These are phyloP conservation scores for Oostethus manadensis DNA, from an alignment of 2,113 vertebrate species.

Conservation along the genomic window DNA sequence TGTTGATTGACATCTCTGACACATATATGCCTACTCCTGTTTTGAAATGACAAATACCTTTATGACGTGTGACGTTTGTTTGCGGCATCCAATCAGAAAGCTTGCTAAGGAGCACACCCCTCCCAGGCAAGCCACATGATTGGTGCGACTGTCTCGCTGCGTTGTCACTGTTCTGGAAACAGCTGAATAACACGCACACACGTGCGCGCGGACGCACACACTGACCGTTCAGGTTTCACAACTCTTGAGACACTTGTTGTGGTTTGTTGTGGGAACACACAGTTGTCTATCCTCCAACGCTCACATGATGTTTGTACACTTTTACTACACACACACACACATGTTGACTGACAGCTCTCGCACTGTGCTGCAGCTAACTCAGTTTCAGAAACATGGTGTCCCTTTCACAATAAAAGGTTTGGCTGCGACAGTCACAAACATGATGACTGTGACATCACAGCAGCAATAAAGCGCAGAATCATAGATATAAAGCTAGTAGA, in stretches of 20 bases:
- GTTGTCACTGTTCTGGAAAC: background rate
- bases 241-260: constrained; percentile 33
- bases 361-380: no score
- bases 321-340: background rate
- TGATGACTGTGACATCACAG: no score
- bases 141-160: background rate
- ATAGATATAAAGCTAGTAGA: no score
- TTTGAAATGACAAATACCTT: background rate
- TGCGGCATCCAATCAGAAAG: background rate
- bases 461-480: no score
- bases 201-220: background rate
- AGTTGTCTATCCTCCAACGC: constrained; percentile 3
- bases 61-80: background rate
- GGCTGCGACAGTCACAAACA: no score
- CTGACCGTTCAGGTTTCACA: constrained; percentile 41
- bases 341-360: constrained; percentile 1
- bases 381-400: background rate
- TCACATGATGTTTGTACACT: background rate
- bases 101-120: background rate
- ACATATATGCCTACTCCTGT: background rate
- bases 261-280: constrained; percentile 41
- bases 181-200: background rate
- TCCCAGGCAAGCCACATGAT: background rate
- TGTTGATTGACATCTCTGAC: constrained; percentile 2
- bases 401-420: background rate